phyloP scores from a whole-genome alignment of 2,113 vertebrate genomes.

The Lampris megalopsis region DNA sequence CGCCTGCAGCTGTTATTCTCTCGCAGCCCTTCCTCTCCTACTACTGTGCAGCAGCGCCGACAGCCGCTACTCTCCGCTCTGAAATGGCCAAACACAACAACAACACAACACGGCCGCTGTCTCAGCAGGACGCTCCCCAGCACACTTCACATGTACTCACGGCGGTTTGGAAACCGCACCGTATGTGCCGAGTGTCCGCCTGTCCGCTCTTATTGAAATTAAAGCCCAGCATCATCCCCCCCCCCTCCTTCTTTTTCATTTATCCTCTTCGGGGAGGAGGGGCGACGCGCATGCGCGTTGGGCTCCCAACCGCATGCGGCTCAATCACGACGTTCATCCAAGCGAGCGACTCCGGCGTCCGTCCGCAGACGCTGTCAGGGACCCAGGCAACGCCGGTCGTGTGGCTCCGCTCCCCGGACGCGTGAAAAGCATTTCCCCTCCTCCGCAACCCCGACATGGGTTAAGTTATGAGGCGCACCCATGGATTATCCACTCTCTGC shows the following conservation, averaged over 20 bases:
- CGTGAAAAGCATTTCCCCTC: slow-evolving; percentile 29
- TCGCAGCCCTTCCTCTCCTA: too few relatives aligned
- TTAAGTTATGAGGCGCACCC: slow-evolving; percentile 59
- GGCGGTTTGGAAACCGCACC: too few relatives aligned
- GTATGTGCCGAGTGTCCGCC: too few relatives aligned
- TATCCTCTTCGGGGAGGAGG: slow-evolving; percentile 11
- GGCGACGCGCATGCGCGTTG: slow-evolving; percentile 71
- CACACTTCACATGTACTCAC: too few relatives aligned
- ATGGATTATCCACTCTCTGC: slow-evolving; percentile 77
- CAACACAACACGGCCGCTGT: too few relatives aligned
- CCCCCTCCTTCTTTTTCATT: slow-evolving; percentile 28
- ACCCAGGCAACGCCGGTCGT: slow-evolving; percentile 49
- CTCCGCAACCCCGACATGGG: slow-evolving; percentile 74
- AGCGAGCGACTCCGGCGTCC: slow-evolving; percentile 65
- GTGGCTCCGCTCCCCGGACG: slow-evolving; percentile 29
- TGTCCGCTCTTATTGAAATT: neutral
- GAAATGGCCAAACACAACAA: too few relatives aligned
- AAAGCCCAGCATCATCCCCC: slow-evolving; percentile 10
- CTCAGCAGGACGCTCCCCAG: too few relatives aligned
- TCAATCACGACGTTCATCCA: slow-evolving; percentile 54
- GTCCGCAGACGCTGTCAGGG: slow-evolving; percentile 63
- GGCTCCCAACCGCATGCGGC: slow-evolving; percentile 68
- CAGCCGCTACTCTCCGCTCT: too few relatives aligned
- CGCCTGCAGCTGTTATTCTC: slow-evolving; percentile 20
- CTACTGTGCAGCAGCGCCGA: too few relatives aligned